These are phyloP conservation scores for Ophion slaviceki DNA, from an alignment of 2,888 invertebrate genomes.

Conservation along the genomic window DNA sequence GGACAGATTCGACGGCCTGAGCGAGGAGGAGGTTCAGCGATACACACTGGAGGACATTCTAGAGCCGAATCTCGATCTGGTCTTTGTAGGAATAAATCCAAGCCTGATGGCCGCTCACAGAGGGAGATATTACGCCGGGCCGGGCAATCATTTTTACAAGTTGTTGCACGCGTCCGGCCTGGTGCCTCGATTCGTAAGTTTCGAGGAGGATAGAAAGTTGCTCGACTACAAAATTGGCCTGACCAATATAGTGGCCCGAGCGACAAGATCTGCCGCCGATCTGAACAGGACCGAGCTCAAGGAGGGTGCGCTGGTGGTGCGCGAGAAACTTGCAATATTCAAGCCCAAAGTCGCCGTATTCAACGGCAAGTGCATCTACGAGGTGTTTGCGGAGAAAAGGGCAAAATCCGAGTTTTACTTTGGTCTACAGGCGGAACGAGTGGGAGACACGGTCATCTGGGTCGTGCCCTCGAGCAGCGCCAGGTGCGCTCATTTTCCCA, in stretches of 20 bases:
- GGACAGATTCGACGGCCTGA: slow-evolving; percentile 79
- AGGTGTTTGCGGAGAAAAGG: slow-evolving; percentile 76
- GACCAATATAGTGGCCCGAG: slow-evolving; percentile 80
- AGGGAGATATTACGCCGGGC: slow-evolving; percentile 81
- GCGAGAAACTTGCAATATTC: slow-evolving; percentile 76
- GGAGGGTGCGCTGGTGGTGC: slow-evolving; percentile 75
- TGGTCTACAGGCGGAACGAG: slow-evolving; percentile 77
- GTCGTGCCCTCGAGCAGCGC: slow-evolving; percentile 82
- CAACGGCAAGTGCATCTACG: slow-evolving; percentile 82
- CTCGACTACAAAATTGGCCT: slow-evolving; percentile 78
- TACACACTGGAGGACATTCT: slow-evolving; percentile 78
- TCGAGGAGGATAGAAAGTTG: slow-evolving; percentile 78
- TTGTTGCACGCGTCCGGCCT: slow-evolving; percentile 78
- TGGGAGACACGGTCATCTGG: slow-evolving; percentile 79
- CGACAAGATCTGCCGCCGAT: slow-evolving; percentile 80
- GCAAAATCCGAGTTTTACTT: slow-evolving; percentile 75
- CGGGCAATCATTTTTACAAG: slow-evolving; percentile 82
- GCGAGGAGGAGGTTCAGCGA: slow-evolving; percentile 78
- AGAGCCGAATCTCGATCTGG: slow-evolving; percentile 75
- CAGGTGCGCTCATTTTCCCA: slow-evolving; percentile 81
- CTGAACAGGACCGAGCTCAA: slow-evolving; percentile 78
- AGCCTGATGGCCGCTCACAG: slow-evolving; percentile 80
- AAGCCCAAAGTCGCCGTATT: slow-evolving; percentile 81
- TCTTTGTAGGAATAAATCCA: slow-evolving; percentile 82
- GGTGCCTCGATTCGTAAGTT: slow-evolving; percentile 74